These are phyloP conservation scores for Drosophila histrio DNA, from an alignment of 2,888 invertebrate species.

Conservation along the genomic window DNA sequence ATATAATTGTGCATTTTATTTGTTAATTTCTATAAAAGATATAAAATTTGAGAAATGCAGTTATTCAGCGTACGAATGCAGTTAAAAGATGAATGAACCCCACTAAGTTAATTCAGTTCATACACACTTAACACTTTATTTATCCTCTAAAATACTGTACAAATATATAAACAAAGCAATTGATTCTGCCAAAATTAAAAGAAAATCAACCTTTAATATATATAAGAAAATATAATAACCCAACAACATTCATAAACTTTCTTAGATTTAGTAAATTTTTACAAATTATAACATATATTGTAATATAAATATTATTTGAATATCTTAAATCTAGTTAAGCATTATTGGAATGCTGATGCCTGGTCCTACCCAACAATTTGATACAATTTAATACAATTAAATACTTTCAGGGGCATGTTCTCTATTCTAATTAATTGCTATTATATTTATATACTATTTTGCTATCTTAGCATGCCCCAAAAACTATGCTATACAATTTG, in stretches of 20 bases:
- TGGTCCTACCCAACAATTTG: slow-evolving; percentile 3
- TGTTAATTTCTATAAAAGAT: no score
- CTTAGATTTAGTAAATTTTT: slow-evolving; percentile 7
- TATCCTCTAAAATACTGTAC: neutral
- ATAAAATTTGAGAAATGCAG: no score
- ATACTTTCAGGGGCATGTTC: slow-evolving; percentile 25
- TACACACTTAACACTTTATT: neutral
- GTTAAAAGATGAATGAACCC: no score
- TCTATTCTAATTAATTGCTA: neutral
- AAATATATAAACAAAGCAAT: neutral
- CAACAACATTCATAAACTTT: slow-evolving; percentile 6
- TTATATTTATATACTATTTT: neutral
- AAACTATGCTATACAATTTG: slow-evolving; percentile 9
- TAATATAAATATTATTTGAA: slow-evolving; percentile 15
- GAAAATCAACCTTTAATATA: neutral
- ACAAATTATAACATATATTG: slow-evolving; percentile 4
- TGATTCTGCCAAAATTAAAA: neutral
- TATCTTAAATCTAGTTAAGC: slow-evolving; percentile 6
- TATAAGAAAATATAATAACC: neutral
- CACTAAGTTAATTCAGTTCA: neutral
- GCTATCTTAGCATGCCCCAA: slow-evolving; percentile 5
- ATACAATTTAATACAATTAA: neutral
- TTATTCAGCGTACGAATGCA: no score
- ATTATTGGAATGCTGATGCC: slow-evolving; percentile 17
- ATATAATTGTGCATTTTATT: no score